Percentiles rank a stretch among this genome's conserved stretches.
phyloP scores from a whole-genome alignment of 1,140 invertebrate genomes.

The Lasioglossum baleicum region DNA sequence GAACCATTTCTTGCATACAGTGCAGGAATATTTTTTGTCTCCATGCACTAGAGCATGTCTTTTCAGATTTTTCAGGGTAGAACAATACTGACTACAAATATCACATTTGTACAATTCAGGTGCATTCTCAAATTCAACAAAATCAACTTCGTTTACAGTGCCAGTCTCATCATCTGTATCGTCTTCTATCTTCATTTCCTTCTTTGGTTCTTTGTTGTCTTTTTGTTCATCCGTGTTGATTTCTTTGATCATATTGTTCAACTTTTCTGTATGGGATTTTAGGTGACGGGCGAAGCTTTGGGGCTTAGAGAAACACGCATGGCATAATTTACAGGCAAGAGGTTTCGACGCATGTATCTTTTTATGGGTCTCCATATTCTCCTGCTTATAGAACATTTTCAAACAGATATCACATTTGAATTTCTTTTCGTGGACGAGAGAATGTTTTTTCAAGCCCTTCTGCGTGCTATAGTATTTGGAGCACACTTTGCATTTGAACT shows the following conservation, averaged over 20 bases:
- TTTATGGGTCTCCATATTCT: conserved; percentile 74
- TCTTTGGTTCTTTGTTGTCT: conserved; percentile 52
- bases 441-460: conserved; percentile 76
- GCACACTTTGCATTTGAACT: conserved; percentile 74
- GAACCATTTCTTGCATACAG: conserved; percentile 78
- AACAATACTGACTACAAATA: conserved; percentile 75
- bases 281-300: conserved; percentile 69
- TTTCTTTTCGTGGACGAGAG: conserved; percentile 73
- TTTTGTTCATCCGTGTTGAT: conserved; percentile 57
- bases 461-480: conserved; percentile 71
- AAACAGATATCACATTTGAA: conserved; percentile 72
- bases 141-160: conserved; percentile 59
- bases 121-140: conserved; percentile 68
- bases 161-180: conserved; percentile 68
- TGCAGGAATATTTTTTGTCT: conserved; percentile 78
- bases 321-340: conserved; percentile 71
- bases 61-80: conserved; percentile 75
- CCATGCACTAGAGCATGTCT: conserved; percentile 75
- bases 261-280: conserved; percentile 68
- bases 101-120: conserved; percentile 76
- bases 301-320: conserved; percentile 69
- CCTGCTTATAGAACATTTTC: conserved; percentile 74
- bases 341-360: conserved; percentile 70
- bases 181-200: conserved; percentile 57
- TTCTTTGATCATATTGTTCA: conserved; percentile 63